phyloP scores from a whole-genome alignment of 2,888 invertebrate species.

The Resseliella maxima region DNA sequence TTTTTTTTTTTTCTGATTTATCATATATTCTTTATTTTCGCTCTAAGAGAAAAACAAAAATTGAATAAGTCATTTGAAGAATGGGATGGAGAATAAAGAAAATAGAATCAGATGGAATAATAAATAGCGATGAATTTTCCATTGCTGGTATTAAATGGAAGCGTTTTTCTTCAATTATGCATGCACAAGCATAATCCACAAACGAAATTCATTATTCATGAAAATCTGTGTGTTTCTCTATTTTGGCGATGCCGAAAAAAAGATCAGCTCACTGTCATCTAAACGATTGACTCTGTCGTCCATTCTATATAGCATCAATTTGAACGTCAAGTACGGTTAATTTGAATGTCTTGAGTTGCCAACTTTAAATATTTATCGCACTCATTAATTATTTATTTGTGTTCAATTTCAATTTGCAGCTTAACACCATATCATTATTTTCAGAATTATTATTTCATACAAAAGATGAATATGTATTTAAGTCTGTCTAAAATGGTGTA shows the following conservation, averaged over 20 bases:
- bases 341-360: not conserved
- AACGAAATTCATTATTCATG: not conserved
- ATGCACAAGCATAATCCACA: not conserved
- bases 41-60: not conserved
- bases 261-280: no score
- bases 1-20: not conserved
- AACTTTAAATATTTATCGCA: not conserved
- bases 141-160: not conserved
- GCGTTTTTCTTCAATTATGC: not conserved
- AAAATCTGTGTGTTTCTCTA: not conserved
- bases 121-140: not conserved
- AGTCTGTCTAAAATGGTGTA: not conserved
- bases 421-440: not conserved
- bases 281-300: not conserved
- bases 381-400: slow-evolving; percentile 18
- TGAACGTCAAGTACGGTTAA: not conserved
- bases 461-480: not conserved
- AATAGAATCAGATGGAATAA: not conserved
- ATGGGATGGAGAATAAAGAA: not conserved
- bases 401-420: not conserved
- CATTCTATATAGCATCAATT: not conserved
- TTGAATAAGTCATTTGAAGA: not conserved
- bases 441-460: no score
- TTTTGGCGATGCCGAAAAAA: no score
- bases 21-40: not conserved